These are phyloP conservation scores for Sander vitreus DNA, from an alignment of 2,113 vertebrate species.

Conservation along the genomic window DNA sequence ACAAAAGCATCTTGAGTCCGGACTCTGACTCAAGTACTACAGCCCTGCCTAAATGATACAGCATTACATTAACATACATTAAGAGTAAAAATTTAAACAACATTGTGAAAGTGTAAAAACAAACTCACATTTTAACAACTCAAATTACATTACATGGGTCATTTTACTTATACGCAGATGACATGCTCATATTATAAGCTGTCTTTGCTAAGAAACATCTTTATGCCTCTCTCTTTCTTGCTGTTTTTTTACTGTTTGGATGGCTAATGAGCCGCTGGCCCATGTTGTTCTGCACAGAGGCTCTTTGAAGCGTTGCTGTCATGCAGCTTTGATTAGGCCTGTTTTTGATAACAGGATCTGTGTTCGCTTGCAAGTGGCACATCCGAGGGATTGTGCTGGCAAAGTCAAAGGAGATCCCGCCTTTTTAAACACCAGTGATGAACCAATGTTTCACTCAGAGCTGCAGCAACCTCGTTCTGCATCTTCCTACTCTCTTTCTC, in stretches of 20 bases:
- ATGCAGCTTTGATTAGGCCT: conserved; percentile 52
- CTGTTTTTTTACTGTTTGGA: background rate
- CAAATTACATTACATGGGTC: background rate
- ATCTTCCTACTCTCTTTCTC: background rate
- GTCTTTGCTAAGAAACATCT: background rate
- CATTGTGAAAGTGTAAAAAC: no score
- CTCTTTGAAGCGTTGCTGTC: conserved; percentile 45
- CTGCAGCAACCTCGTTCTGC: background rate
- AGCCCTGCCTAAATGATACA: background rate
- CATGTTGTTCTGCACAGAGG: conserved; percentile 7
- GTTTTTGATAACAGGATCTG: conserved; percentile 47
- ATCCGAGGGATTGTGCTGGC: conserved; percentile 20
- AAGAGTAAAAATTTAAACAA: background rate
- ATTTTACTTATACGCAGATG: background rate
- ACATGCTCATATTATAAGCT: background rate
- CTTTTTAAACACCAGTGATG: background rate
- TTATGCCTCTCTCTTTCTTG: background rate
- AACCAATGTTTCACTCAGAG: conserved; percentile 1
- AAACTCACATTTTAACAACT: background rate
- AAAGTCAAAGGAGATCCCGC: conserved; percentile 31
- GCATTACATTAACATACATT: background rate
- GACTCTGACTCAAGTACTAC: no score
- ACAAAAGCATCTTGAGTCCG: no score
- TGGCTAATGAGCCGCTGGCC: conserved; percentile 38
- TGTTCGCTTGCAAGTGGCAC: conserved; percentile 30